Evolutionary conservation across 2,113 vertebrate species (phyloP), one percentile per base, ranked within the genome.

Genomic region (Thalassarche chlororhynchos): DNA sequence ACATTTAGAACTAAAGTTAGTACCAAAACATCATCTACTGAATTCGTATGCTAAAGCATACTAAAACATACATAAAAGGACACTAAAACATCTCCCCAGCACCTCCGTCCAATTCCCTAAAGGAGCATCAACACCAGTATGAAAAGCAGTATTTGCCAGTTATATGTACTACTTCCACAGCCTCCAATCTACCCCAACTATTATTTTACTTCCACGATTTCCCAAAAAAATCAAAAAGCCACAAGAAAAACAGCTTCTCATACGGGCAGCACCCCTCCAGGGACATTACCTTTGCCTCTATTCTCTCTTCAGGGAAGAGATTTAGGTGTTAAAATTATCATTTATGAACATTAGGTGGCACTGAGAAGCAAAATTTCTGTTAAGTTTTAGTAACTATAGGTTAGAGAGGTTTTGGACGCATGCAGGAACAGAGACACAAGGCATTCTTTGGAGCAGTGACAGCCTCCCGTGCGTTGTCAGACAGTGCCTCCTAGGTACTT

Each of bases 311-410:
- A 57, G 25, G 10, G 21, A 51, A 70, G 65, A 62, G 14, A 82
- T 5, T 42, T 9, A 23, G 17, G 19, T 65, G 47, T 64, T 70
- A 61, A 40, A 83, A 72, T 79, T 49, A 40, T 44, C 8, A 38
- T 36, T 79, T 58, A n/a, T 36, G 44, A 88, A 92, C 82, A 83
- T 88, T n/a, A 85, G 85, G 40, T 82, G 78, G 85, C 75, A 93
- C 62, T 21, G 36, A 92, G 58, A 83, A 80, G 66, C 71, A 79
- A 61, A 60, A 55, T 17, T 71, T 28, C 54, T n/a, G 6, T 31
- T 12, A 24, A 51, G 24, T 49, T 77, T 44, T 17, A 75, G 17
- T 32, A 44, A 71, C 14, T 32, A 8, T 2, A 18, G 38, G 38
- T 38, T 0, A 32, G 17, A 64, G 15, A 6, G 12, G 23, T 3